Base-by-base conservation (phyloP, 1,140 invertebrate species). In the Hylyphantes graminicola region DNA sequence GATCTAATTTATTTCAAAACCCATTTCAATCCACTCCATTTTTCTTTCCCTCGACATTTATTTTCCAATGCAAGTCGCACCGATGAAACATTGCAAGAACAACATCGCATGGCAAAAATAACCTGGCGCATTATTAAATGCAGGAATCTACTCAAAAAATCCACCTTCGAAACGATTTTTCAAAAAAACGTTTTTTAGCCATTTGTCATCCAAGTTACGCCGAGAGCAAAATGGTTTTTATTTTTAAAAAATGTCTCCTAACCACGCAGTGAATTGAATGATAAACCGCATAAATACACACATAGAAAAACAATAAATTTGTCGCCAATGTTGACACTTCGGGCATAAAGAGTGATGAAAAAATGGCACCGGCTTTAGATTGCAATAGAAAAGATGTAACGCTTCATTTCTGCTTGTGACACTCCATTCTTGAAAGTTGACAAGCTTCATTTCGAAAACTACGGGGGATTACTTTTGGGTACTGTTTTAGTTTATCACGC, bases 391-490 rank as follows among this genome's bases (percentile, higher is more conserved):
- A 67, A 78, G 76, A 78, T 54, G 63, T 78, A 78, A 54, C 55
- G 35, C 64, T 64, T 21, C 48, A 78, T 78, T 78, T 78, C 76
- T 78, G 76, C 50, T n/a, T 13, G 5, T 78, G 76, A 78, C 76
- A 78, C 63, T 78, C 57, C 76, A 67, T 78, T 78, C 76, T 78
- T 78, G 76, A 78, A 78, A 78, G 76, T 68, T 76, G 76, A 67
- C 76, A 78, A 68, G 55, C 76, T 67, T 78, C 67, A 68, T 78
- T 78, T 68, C 76, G 35, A 51, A 50, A 57, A 51, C 64, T 76
- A 13, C 19, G 13, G 74, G 13, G 35, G 61, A 63, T 64, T 64
- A 64, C 10, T 64, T 64, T 64, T 64, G 17, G 50, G 13, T 17
- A 1, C 57, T 59, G 12, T 59, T 59, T 35, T 35, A 35, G 35